These are phyloP conservation scores for Neosilurus hyrtlii DNA, from an alignment of 2,797 vertebrate species.

Conservation along the genomic window DNA sequence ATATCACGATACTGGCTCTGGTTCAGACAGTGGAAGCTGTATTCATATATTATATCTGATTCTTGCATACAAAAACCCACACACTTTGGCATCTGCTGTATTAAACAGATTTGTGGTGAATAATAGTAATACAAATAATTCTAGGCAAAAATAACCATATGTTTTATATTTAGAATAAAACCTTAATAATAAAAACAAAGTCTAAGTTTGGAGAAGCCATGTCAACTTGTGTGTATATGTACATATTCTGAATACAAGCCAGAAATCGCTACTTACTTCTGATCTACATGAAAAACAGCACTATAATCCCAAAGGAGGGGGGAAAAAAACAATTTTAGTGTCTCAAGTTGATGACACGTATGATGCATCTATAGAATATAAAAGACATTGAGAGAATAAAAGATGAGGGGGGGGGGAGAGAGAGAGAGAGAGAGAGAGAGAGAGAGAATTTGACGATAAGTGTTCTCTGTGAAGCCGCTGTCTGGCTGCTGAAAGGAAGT, in stretches of 20 bases:
- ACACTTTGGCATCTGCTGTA: background rate
- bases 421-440: slow-evolving; percentile 30
- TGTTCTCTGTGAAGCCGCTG: slow-evolving; percentile 54
- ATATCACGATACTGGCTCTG: background rate
- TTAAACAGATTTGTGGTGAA: background rate
- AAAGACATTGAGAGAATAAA: slow-evolving; percentile 31
- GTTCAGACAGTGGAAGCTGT: background rate
- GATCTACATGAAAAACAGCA: slow-evolving; percentile 9
- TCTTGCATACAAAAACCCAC: background rate
- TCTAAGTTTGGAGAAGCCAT: background rate
- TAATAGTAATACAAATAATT: background rate
- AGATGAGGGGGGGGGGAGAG: slow-evolving; percentile 42
- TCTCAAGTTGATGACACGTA: slow-evolving; percentile 32
- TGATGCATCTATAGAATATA: slow-evolving; percentile 42
- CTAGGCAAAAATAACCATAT: background rate
- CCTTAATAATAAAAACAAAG: background rate
- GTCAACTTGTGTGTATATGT: background rate
- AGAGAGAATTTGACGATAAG: slow-evolving; percentile 51
- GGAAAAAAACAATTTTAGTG: background rate
- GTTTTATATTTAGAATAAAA: background rate
- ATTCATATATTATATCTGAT: background rate
- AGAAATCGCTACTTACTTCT: background rate
- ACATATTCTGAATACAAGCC: background rate
- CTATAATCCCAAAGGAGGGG: background rate
- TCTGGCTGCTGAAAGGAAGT: slow-evolving; percentile 55